Evolutionary conservation across 1,140 invertebrate genomes (phyloP).

Genomic region (Pantala flavescens): DNA sequence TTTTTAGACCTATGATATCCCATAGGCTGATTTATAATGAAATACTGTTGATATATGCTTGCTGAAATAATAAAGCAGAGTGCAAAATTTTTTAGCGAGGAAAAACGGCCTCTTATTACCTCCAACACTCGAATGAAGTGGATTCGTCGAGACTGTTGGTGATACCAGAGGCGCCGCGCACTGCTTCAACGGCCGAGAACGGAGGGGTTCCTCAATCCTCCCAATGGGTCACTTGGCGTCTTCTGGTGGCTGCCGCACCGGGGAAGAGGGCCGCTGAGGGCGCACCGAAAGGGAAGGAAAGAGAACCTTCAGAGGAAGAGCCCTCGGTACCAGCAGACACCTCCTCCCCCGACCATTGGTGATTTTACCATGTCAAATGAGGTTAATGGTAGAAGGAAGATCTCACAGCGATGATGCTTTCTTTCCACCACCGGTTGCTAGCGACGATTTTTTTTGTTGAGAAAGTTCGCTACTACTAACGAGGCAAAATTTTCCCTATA

Average conservation of each 20-base stretch:
- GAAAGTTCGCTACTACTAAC: too few species aligned
- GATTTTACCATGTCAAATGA: neutral
- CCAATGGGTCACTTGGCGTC: neutral
- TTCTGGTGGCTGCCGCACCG: constrained; percentile 52
- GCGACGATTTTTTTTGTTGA: too few species aligned
- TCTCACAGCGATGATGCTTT: too few species aligned
- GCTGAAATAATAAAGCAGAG: too few species aligned
- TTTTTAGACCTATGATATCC: too few species aligned
- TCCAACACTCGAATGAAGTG: constrained; percentile 59
- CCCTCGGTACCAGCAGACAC: neutral
- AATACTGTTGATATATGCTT: too few species aligned
- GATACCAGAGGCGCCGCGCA: constrained; percentile 67
- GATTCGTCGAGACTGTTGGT: constrained; percentile 53
- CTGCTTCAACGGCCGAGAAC: constrained; percentile 50
- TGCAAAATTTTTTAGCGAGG: constrained; percentile 49
- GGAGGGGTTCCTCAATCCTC: constrained; percentile 39
- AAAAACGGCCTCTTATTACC: constrained; percentile 67
- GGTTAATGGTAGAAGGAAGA: too few species aligned
- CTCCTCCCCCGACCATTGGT: neutral
- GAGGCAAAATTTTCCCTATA: too few species aligned
- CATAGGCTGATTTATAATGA: too few species aligned
- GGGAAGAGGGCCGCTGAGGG: neutral
- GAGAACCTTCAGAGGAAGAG: neutral
- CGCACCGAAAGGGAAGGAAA: neutral
- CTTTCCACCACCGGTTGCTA: too few species aligned